These are phyloP conservation scores for Diplazon laetatorius DNA, from an alignment of 2,888 invertebrate species.

Conservation along the genomic window DNA sequence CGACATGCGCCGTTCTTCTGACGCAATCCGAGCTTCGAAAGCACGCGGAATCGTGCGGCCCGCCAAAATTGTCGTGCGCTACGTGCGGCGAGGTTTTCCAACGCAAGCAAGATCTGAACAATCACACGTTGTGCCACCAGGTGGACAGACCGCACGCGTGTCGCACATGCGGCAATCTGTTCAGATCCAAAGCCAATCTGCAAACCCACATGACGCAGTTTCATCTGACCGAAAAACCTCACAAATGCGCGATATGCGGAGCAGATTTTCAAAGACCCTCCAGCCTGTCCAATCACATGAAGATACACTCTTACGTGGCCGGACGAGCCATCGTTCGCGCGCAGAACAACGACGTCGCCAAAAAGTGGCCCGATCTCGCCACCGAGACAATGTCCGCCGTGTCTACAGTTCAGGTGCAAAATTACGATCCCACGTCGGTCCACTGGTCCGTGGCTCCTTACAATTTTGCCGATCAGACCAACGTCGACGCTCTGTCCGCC, in stretches of 20 bases:
- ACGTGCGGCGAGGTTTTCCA: conserved; percentile 81
- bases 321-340: conserved; percentile 80
- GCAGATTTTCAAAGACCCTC: conserved; percentile 83
- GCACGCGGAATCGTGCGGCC: conserved; percentile 74
- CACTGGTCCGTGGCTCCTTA: conserved; percentile 78
- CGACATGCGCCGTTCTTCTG: conserved; percentile 73
- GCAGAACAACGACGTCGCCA: conserved; percentile 68
- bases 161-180: conserved; percentile 80
- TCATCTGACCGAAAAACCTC: conserved; percentile 76
- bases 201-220: conserved; percentile 78
- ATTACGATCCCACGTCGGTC: conserved; percentile 74
- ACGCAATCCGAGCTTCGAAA: conserved; percentile 73
- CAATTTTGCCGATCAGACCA: conserved; percentile 72
- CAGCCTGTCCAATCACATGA: conserved; percentile 84
- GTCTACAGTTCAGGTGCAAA: conserved; percentile 71
- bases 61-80: conserved; percentile 73
- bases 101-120: conserved; percentile 82
- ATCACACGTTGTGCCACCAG: conserved; percentile 83
- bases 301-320: conserved; percentile 82
- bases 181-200: conserved; percentile 79
- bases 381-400: conserved; percentile 70
- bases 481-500: conserved; percentile 49
- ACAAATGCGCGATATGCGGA: conserved; percentile 82
- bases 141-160: conserved; percentile 82
- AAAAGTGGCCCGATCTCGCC: conserved; percentile 71